Evolutionary conservation across 2,888 invertebrate genomes (phyloP).

Genomic region (Limnephilus auricula): DNA sequence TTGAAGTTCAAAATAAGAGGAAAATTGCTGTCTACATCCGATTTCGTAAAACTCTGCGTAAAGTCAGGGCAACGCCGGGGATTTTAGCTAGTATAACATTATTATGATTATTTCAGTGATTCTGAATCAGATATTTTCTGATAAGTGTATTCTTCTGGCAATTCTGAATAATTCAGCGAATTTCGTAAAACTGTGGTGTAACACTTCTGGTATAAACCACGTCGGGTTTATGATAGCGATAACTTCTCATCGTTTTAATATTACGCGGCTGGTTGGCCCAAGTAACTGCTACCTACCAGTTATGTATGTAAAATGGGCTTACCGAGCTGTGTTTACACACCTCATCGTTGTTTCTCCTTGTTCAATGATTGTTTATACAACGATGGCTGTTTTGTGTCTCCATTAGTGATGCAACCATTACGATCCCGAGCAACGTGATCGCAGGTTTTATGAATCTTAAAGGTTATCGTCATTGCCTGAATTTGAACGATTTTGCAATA

Average conservation of each 20-base stretch:
- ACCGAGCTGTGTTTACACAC: background rate
- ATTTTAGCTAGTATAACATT: no score
- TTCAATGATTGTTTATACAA: slow-evolving; percentile 3
- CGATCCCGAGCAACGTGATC: background rate
- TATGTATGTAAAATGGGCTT: background rate
- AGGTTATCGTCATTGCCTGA: background rate
- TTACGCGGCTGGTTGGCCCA: slow-evolving; percentile 2
- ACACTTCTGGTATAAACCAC: background rate
- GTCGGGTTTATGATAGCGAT: background rate
- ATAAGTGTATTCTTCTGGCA: no score
- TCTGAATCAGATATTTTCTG: no score
- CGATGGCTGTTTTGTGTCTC: slow-evolving; percentile 2
- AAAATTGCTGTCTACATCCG: no score
- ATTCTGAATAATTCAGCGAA: no score
- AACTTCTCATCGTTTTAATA: background rate
- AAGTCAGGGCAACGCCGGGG: no score
- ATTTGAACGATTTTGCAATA: background rate
- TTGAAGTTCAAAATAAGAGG: no score
- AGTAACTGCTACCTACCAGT: background rate
- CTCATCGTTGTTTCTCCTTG: background rate
- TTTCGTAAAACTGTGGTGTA: background rate
- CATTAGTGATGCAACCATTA: background rate
- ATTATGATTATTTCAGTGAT: no score
- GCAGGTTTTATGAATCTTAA: background rate
- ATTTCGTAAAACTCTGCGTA: no score